A percentile compares a stretch with the other conserved stretches of the same genome.
Evolutionary conservation across 2,888 invertebrate genomes (phyloP).

Genomic region (Lithophane leautieri): DNA sequence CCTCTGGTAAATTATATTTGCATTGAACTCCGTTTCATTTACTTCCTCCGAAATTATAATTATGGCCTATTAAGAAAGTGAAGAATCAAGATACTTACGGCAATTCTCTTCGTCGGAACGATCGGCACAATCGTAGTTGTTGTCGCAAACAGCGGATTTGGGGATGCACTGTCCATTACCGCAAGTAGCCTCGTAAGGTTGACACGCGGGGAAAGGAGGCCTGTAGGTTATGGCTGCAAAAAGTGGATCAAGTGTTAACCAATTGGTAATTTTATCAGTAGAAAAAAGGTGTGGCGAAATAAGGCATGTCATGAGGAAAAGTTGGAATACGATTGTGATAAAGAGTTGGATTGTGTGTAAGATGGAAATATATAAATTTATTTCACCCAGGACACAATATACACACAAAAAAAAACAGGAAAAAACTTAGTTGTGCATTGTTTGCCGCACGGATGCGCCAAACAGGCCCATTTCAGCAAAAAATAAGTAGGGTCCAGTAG

Average conservation of each 20-base stretch:
- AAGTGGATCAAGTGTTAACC: not conserved
- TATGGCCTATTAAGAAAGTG: not conserved
- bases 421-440: not conserved
- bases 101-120: slow-evolving; percentile 97
- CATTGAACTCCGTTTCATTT: not conserved
- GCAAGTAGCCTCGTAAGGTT: slow-evolving; percentile 94
- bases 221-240: slow-evolving; percentile 64
- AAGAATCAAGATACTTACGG: slow-evolving; percentile 90
- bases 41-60: not conserved
- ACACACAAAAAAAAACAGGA: no score
- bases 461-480: not conserved
- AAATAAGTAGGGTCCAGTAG: no score
- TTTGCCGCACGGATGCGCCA: no score
- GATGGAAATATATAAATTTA: no score
- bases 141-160: slow-evolving; percentile 94
- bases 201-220: slow-evolving; percentile 70
- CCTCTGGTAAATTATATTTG: not conserved
- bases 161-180: slow-evolving; percentile 97
- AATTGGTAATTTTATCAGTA: not conserved
- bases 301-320: not conserved
- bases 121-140: slow-evolving; percentile 94
- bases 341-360: not conserved
- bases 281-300: not conserved
- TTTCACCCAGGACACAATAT: not conserved
- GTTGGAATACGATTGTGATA: not conserved